phyloP scores from a whole-genome alignment of 2,888 invertebrate species.

The Platerodrilus igneus region DNA sequence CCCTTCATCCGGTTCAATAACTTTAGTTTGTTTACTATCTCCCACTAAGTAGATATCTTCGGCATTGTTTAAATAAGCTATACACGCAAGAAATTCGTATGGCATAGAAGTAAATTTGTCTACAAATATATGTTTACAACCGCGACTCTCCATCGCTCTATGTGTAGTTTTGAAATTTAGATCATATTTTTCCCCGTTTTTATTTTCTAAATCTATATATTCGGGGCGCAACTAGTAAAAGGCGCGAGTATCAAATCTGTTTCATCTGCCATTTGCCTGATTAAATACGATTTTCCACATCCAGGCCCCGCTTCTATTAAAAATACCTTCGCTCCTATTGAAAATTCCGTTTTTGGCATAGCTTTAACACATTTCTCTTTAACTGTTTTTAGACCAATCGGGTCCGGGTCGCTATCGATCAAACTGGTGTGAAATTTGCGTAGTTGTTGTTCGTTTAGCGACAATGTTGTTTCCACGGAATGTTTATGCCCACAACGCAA shows the following conservation, averaged over 20 bases:
- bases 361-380: constrained; percentile 1
- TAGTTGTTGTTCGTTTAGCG: constrained; percentile 6
- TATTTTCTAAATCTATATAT: constrained; percentile 9
- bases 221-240: constrained; percentile 16
- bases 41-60: too few species aligned
- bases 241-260: constrained; percentile 14
- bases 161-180: constrained; percentile 15
- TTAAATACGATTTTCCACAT: constrained; percentile 16
- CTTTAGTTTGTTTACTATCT: too few species aligned
- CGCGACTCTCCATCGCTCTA: too few species aligned
- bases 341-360: too few species aligned
- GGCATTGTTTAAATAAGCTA: too few species aligned
- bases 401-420: constrained; percentile 13
- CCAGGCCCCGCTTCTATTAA: constrained; percentile 19
- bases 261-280: constrained; percentile 8
- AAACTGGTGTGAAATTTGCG: constrained; percentile 8
- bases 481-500: constrained; percentile 5
- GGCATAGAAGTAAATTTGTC: too few species aligned
- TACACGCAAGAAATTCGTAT: too few species aligned
- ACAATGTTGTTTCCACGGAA: neutral
- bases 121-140: too few species aligned
- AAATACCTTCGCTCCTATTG: too few species aligned
- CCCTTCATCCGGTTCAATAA: too few species aligned
- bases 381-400: constrained; percentile 5
- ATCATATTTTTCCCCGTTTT: constrained; percentile 9